Conservation (phyloP, 92 coral and sea anemone genomes). For the Blastomussa wellsi region DNA sequence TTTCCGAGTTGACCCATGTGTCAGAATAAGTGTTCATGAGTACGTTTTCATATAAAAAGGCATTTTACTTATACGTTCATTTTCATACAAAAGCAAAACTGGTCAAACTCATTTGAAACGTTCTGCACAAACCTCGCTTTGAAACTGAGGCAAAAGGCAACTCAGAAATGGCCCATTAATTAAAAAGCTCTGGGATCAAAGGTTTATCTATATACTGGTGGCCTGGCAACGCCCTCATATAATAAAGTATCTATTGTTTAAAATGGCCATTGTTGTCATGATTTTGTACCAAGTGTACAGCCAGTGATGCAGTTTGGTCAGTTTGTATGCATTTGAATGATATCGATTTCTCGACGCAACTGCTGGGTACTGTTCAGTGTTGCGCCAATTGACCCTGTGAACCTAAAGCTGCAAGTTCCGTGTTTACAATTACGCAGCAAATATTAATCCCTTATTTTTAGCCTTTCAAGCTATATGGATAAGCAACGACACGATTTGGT, state of each 20-base stretch:
- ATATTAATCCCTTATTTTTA: not conserved
- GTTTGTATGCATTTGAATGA: no score
- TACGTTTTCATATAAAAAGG: no score
- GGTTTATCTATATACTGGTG: not conserved
- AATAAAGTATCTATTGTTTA: not conserved
- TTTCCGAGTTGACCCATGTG: no score
- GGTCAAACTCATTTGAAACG: no score
- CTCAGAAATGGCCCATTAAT: no score
- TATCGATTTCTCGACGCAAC: not conserved
- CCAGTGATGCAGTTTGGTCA: not conserved
- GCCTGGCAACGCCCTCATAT: not conserved
- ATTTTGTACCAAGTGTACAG: not conserved
- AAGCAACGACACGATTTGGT: not conserved
- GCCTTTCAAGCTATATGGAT: not conserved
- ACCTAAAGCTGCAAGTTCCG: not conserved
- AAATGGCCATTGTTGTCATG: not conserved
- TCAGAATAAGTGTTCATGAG: no score
- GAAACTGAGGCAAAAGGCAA: no score
- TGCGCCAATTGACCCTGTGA: slow-evolving; percentile 1
- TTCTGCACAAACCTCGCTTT: no score
- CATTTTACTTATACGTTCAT: no score
- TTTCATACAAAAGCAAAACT: no score
- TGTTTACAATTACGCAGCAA: not conserved
- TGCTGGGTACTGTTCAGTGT: not conserved
- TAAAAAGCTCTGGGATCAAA: no score